phyloP scores from a whole-genome alignment of 2,113 vertebrate species.

The Erythrolamprus reginae region DNA sequence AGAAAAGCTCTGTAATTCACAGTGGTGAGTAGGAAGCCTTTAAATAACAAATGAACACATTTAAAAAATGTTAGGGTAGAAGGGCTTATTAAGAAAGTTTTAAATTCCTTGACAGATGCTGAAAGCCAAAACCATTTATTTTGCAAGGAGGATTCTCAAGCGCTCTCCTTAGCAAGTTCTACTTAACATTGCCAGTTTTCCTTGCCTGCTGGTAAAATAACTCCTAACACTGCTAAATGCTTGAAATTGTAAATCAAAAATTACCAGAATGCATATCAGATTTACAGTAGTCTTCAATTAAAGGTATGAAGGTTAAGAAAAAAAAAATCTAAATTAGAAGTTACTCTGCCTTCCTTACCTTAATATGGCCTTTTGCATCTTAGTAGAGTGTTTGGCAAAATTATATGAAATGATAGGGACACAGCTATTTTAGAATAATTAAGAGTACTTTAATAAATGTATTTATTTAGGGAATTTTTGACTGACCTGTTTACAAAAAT shows the following conservation, averaged over 20 bases:
- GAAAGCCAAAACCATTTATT: not conserved
- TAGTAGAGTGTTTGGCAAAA: not conserved
- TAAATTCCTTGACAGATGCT: not conserved
- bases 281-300: not conserved
- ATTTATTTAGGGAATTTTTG: not conserved
- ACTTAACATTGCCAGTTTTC: not conserved
- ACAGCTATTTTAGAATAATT: not conserved
- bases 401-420: not conserved
- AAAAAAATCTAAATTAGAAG: not conserved
- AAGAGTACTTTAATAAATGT: not conserved
- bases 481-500: not conserved
- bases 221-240: not conserved
- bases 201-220: not conserved
- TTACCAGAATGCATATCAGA: not conserved
- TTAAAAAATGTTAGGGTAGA: not conserved
- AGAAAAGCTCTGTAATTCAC: not conserved
- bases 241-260: not conserved
- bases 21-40: not conserved
- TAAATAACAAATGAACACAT: not conserved
- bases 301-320: not conserved
- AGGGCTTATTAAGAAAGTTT: not conserved
- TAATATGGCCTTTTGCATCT: not conserved
- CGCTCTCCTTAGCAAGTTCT: not conserved
- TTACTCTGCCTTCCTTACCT: not conserved
- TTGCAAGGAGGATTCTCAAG: not conserved